Evolutionary conservation across 2,888 invertebrate species (phyloP), one percentile per base, ranked within the genome.

Genomic region (Syritta pipiens): DNA sequence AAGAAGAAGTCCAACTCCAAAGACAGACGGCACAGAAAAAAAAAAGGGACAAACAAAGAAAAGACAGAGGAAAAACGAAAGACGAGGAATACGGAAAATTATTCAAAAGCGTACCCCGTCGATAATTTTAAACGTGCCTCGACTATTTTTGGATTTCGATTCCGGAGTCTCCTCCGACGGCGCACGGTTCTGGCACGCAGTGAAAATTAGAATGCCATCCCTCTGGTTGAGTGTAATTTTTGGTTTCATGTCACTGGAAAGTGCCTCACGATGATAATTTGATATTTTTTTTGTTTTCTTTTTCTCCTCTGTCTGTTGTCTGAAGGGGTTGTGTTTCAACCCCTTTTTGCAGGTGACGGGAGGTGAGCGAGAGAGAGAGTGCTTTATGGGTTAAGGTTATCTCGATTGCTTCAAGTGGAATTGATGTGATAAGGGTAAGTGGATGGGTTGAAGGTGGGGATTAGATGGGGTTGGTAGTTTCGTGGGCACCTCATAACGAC

Each of bases 121-220:
- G 67, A 55, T 67, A 28, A 67, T 55, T 67, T 67, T 67, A 67
- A 67, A 55, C 55, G 46, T 67, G 44, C 32, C 28, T 12, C 30
- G 30, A 57, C 57, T 67, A 67, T 67, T 67, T 67, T 67, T 26
- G 55, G n/a, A n/a, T n/a, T n/a, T n/a, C n/a, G 28, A 28, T 9
- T 28, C 5, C 1, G 1, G 28, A 28, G n/a, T n/a, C 28, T 28
- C 6, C 6, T 9, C 28, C 5, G 28, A 1, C 6, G 28, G 28
- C 28, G n/a, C 9, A 7, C 10, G 17, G 42, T 4, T 20, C n/a
- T 37, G 19, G 60, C 48, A 42, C 57, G 60, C 35, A 55, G 55
- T 48, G 37, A n/a, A 46, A 55, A 55, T 67, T 55, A 46, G 55
- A 67, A 55, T 53, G 28, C 20, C 48, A 7, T 10, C 22, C 20